phyloP scores from a whole-genome alignment of 2,888 invertebrate genomes.

The Cheiracanthium punctorium region DNA sequence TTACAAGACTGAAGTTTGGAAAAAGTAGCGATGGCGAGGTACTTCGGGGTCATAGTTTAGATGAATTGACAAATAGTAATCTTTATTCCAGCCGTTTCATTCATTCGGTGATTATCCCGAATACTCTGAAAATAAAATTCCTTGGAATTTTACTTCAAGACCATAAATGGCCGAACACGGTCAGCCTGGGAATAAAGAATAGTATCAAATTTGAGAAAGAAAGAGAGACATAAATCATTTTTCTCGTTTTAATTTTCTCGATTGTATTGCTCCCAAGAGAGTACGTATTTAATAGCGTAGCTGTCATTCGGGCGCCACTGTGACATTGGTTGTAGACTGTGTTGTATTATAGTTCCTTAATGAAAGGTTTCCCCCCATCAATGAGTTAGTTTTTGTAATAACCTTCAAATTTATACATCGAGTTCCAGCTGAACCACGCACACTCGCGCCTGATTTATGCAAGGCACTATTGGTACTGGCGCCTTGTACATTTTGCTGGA shows the following conservation, averaged over 20 bases:
- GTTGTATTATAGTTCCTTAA: constrained; percentile 6
- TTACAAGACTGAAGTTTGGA: too few species aligned
- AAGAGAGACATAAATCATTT: too few species aligned
- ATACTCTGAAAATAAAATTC: too few species aligned
- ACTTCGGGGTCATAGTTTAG: too few species aligned
- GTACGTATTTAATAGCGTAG: constrained; percentile 17
- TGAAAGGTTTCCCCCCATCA: constrained; percentile 31
- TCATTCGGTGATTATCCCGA: too few species aligned
- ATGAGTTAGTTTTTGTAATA: constrained; percentile 19
- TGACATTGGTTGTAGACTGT: constrained; percentile 23
- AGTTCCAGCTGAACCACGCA: not conserved
- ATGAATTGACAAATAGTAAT: too few species aligned
- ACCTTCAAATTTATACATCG: not conserved
- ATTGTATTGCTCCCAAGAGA: not conserved
- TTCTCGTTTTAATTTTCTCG: too few species aligned
- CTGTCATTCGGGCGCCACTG: constrained; percentile 56
- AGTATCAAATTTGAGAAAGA: not conserved
- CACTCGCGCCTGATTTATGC: constrained; percentile 20
- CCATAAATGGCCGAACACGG: too few species aligned
- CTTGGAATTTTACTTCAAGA: too few species aligned
- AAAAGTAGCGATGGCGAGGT: too few species aligned
- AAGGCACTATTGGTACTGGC: constrained; percentile 11
- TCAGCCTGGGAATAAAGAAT: too few species aligned
- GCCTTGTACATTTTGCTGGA: not conserved
- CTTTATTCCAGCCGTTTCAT: too few species aligned